Base-by-base conservation (phyloP, 2,888 invertebrate species). In the Tromatobia lineatoria region DNA sequence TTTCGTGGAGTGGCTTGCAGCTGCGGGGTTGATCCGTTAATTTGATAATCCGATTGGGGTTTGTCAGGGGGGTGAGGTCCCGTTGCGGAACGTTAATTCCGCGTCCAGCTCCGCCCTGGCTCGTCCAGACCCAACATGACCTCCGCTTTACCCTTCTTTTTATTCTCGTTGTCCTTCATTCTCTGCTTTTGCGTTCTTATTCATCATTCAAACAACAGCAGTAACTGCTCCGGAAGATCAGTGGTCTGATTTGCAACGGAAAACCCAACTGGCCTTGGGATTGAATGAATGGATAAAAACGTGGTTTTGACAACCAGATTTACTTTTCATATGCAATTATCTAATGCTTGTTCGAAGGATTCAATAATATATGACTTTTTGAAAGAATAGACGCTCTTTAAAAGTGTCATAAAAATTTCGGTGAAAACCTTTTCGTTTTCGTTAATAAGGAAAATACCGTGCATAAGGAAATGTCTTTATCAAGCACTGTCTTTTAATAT, bases 1-100 rank as follows among this genome's bases (percentile, higher is more conserved):
- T 83, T 69, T 70, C 70, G 38, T 50, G 38, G 57, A 79, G 47
- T 42, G 15, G 45, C 69, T 70, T 6, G 25, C 11, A 23, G 54
- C 76, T 45, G 23, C 59, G 47, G 52, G 45, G 75, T 83, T 80
- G 71, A 80, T 76, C 83, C 80, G 79, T 75, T 83, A 80, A 80
- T 83, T 83, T 80, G 79, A 71, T 80, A 83, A 83, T 80, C 80
- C 80, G 75, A 80, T 80, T 76, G 18, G 66, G 45, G 71, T 66
- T 80, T 42, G 75, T 66, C 20, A 3, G 64, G 13, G 18, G 34
- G n/a, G n/a, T n/a, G n/a, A n/a, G n/a, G 42, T 74, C 50, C 50
- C 80, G n/a, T 76, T 71, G 75, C 18, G 15, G 57, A 70, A 75
- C 59, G 80, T 74, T 80, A 80, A 80, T 80, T 79, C 74, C 67